A percentile compares a stretch with the other conserved stretches of the same genome.
Conservation (phyloP, 2,113 vertebrate species). For the Solenodon paradoxus region DNA sequence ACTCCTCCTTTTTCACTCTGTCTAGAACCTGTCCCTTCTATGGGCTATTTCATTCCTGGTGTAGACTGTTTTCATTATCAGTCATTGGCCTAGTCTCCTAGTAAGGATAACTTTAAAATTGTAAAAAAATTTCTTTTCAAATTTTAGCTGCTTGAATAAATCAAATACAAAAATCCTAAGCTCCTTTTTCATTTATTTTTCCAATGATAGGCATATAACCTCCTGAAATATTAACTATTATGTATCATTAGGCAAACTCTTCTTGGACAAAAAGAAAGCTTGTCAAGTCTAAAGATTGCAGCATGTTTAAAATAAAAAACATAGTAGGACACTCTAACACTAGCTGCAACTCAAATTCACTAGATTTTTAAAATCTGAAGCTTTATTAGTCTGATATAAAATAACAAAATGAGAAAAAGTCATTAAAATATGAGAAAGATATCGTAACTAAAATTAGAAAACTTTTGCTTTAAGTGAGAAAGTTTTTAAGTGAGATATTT, state of each 20-base stretch:
- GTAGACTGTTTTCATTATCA: not conserved
- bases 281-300: not conserved
- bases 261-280: not conserved
- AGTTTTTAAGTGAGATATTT: slow-evolving; percentile 19
- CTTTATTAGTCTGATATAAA: slow-evolving; percentile 38
- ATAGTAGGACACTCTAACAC: not conserved
- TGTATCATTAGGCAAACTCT: not conserved
- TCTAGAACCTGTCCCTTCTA: not conserved
- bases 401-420: slow-evolving; percentile 43
- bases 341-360: slow-evolving; percentile 53
- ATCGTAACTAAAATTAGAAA: not conserved
- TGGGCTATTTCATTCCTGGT: not conserved
- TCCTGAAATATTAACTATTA: not conserved
- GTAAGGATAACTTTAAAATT: not conserved
- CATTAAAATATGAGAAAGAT: slow-evolving; percentile 64
- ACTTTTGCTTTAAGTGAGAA: too few relatives aligned
- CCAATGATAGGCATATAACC: not conserved
- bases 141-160: not conserved
- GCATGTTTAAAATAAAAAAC: slow-evolving; percentile 6
- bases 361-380: slow-evolving; percentile 53
- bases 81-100: not conserved
- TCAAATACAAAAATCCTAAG: not conserved
- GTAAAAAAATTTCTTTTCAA: slow-evolving; percentile 13
- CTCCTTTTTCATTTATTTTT: not conserved
- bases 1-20: too few relatives aligned